Conservation (phyloP, 2,113 vertebrate species). For the Notothenia rossii region DNA sequence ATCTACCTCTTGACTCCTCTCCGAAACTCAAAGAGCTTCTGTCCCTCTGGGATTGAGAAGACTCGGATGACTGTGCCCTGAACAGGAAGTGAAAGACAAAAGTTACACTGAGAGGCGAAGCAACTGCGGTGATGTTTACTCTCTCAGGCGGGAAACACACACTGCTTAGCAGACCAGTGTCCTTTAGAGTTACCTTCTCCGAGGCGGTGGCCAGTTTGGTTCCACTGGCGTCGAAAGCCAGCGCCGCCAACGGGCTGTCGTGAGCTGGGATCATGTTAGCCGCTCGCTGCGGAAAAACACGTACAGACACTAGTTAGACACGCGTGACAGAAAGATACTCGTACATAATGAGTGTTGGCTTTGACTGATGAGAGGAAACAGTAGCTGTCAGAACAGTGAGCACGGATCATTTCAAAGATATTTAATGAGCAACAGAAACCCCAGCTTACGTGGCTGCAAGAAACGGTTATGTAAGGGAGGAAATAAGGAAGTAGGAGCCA, state of each 20-base stretch:
- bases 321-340: background rate
- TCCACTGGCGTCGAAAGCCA: constrained; percentile 96
- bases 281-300: constrained; percentile 87
- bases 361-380: background rate
- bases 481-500: no score
- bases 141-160: background rate
- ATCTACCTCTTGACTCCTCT: constrained; percentile 96
- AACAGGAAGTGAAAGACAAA: constrained; percentile 19
- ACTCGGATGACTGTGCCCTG: constrained; percentile 98
- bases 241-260: constrained; percentile 95
- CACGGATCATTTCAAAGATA: background rate
- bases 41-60: constrained; percentile 99
- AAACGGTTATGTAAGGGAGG: no score
- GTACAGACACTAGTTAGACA: constrained; percentile 17
- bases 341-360: no score
- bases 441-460: no score
- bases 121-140: background rate
- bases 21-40: constrained; percentile 98
- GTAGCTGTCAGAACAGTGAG: background rate
- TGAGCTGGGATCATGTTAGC: constrained; percentile 99
- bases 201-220: constrained; percentile 97
- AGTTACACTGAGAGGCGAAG: background rate
- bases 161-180: background rate
- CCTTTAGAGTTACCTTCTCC: constrained; percentile 89
- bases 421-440: background rate